phyloP scores from a whole-genome alignment of 1,140 invertebrate species.

The Caenorhabditis remanei region DNA sequence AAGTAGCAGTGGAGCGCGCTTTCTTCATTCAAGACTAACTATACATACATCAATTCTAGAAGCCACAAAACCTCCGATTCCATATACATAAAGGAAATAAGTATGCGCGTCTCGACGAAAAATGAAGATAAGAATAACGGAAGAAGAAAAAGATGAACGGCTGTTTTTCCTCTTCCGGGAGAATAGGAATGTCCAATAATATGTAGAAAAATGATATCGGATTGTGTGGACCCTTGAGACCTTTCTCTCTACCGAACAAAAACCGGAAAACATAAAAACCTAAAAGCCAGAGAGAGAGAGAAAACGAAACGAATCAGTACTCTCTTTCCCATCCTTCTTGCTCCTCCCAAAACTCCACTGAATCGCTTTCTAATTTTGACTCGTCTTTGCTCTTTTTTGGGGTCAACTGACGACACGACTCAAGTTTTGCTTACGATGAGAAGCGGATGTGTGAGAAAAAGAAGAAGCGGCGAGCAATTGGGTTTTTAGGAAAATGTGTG shows the following conservation, averaged over 20 bases:
- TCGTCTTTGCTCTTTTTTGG: slow-evolving; percentile 34
- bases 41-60: too few relatives aligned
- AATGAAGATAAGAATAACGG: slow-evolving; percentile 21
- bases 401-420: neutral
- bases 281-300: neutral
- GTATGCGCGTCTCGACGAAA: neutral
- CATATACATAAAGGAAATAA: too few relatives aligned
- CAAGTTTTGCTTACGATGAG: slow-evolving; percentile 4
- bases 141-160: slow-evolving; percentile 17
- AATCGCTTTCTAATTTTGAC: slow-evolving; percentile 40
- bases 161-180: neutral
- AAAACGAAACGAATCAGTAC: neutral
- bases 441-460: slow-evolving; percentile 26
- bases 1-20: too few relatives aligned
- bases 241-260: neutral
- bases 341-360: neutral
- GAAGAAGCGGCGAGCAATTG: slow-evolving; percentile 1
- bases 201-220: slow-evolving; percentile 19
- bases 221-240: neutral
- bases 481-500: neutral
- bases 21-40: too few relatives aligned
- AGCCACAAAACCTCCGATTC: too few relatives aligned
- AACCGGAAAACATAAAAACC: too few relatives aligned
- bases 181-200: slow-evolving; percentile 19
- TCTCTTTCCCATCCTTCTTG: neutral